Base-by-base conservation (phyloP, 2,113 vertebrate genomes). In the Elephas maximus region DNA sequence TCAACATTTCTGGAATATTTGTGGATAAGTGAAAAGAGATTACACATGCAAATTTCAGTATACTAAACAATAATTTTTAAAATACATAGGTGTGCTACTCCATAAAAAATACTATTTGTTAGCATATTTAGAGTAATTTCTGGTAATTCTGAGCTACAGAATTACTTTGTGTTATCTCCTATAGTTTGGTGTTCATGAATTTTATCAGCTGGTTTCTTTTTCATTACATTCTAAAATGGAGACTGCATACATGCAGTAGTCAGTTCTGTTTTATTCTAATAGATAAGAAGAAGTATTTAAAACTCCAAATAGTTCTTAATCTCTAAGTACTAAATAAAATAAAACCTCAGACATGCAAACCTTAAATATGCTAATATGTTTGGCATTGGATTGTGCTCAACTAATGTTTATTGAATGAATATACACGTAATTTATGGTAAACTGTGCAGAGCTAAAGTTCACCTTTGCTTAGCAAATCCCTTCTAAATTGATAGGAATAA, bases 401-500 rank as follows among this genome's bases (percentile, higher is more conserved):
- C 83, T 71, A 8, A 30, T 77, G 81, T 93, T 92, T 65, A 87
- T 87, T 15, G 57, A 60, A 45, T 51, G 73, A 44, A 78, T 65
- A 24, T 65, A 57, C 67, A 45, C 2, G 1, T 79, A 69, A 78
- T 71, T 73, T 85, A 94, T 87, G 74, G 82, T 76, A 93, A 95
- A 93, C 60, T 33, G 26, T 12, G 6, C 21, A 33, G 45, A 92
- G 60, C 77, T 88, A 67, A 97, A 97, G 93, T 90, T 97, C 96
- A 97, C 90, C 87, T 97, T 88, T 97, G 91, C 96, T 90, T 88
- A 96, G 94, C 76, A 96, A 98, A 97, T 97, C 95, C 90, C 74
- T 95, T 92, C 90, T 91, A 93, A 93, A 93, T 83, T 84, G 87
- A 60, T 78, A 65, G 71, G 30, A 85, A 95, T 97, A 93, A 83